Evolutionary conservation across 2,113 vertebrate species (phyloP).

Genomic region (Mastomys natalensis): DNA sequence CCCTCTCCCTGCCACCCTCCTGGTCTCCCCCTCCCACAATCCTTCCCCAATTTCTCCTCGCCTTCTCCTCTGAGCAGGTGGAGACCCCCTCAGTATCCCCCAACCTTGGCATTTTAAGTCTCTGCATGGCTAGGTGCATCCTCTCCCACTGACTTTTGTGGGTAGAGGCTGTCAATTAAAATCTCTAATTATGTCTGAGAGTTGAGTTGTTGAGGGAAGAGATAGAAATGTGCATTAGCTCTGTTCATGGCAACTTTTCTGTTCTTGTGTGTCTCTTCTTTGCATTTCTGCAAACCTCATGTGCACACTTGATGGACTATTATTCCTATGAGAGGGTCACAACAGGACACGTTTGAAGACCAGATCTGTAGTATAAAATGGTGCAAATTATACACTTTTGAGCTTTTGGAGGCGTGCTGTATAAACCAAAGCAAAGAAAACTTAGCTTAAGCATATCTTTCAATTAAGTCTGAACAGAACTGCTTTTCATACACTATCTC

Average conservation of each 20-base stretch:
- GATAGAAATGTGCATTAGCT: too few relatives aligned
- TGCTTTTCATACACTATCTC: not conserved
- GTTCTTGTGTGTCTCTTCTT: rapidly evolving
- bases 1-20: too few relatives aligned
- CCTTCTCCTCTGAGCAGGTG: too few relatives aligned
- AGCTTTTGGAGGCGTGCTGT: not conserved
- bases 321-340: not conserved
- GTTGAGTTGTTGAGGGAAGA: not conserved
- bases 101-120: too few relatives aligned
- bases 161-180: not conserved
- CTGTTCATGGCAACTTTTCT: rapidly evolving
- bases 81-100: too few relatives aligned
- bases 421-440: not conserved
- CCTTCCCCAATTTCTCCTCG: too few relatives aligned
- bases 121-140: too few relatives aligned
- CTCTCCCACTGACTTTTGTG: not conserved
- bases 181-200: not conserved
- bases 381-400: rapidly evolving
- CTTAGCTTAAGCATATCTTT: not conserved
- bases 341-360: not conserved
- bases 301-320: rapidly evolving
- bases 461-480: not conserved
- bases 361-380: not conserved
- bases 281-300: too few relatives aligned
- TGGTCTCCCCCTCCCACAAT: too few relatives aligned